These are phyloP conservation scores for Sminthopsis crassicaudata DNA, from an alignment of 2,113 vertebrate genomes.

Conservation along the genomic window DNA sequence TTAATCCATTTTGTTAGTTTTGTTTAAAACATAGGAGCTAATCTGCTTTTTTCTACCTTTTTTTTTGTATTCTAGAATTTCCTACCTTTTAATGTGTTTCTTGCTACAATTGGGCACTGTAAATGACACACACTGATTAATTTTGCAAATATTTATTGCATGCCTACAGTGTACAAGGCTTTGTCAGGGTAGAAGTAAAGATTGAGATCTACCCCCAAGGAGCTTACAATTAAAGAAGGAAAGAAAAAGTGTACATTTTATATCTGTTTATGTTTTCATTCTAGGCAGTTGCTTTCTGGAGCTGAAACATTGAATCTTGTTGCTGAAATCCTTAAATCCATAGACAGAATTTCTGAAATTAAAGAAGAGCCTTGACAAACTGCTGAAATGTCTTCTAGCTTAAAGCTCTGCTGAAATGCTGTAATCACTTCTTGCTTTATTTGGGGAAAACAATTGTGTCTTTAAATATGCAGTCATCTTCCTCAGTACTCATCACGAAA, in stretches of 20 bases:
- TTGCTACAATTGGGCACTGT: not conserved
- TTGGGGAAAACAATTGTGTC: not conserved
- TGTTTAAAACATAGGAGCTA: not conserved
- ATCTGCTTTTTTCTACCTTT: not conserved
- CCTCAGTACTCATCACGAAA: not conserved
- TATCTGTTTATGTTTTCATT: rapidly evolving
- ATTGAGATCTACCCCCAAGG: not conserved
- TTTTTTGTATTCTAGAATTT: not conserved
- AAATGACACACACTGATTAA: not conserved
- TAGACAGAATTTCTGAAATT: slow-evolving; percentile 85
- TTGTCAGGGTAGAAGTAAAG: not conserved
- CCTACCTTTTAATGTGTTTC: not conserved
- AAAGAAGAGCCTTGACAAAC: slow-evolving; percentile 69
- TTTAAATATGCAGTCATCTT: not conserved
- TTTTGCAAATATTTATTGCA: not conserved
- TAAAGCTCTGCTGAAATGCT: rapidly evolving
- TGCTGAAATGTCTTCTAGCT: rapidly evolving
- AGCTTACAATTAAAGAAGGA: not conserved
- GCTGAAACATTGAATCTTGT: slow-evolving; percentile 84
- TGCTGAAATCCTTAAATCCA: slow-evolving; percentile 84
- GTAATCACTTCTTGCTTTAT: not conserved
- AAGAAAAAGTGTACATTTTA: not conserved
- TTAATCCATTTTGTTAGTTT: not conserved
- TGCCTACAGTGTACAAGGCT: not conserved
- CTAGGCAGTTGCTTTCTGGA: slow-evolving; percentile 86